Base-by-base conservation (phyloP, 23 tunicate species). In the Aplidium turbinatum region DNA sequence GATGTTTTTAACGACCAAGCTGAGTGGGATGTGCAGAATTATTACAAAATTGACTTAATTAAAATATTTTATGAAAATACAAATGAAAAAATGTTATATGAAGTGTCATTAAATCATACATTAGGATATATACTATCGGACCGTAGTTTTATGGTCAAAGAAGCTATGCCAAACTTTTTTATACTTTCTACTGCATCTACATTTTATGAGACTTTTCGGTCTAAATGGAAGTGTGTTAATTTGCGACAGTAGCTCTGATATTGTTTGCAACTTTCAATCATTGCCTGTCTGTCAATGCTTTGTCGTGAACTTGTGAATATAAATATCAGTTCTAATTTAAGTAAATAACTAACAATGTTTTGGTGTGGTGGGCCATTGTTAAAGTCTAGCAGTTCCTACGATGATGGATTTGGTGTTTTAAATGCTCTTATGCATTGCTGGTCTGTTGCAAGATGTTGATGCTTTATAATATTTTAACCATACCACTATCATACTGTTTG, bases 151-250 rank as follows among this genome's bases (percentile, higher is more conserved):
- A 54, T 78, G 11, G 90, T 90, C 16, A 65, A 78, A 53, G 82
- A 85, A 3, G 89, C 91, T 2, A 90, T 90, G 0, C 90, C 97
- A 31, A 80, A 51, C 39, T 90, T 90, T 56, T 50, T 90, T 23
- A 58, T 83, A 19, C 42, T 90, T 57, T 77, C 89, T 26, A 72
- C 42, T 33, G 18, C 58, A 9, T 90, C 97, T 0, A 26, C 55
- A 18, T 90, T 77, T 64, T 45, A 51, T 9, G 32, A 80, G 28
- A 39, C 39, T 36, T 87, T 87, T 56, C 31, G 63, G 35, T 48
- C 78, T 3, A 73, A 80, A 58, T 81, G 74, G 58, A 67, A 78
- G 19, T 11, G 3, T 5, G 56, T 60, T 39, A 4, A 68, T 38
- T 20, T 9, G 11, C 11, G 50, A 42, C 11, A 42, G 16, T 42